Conservation (phyloP, 2,888 invertebrate genomes). For the Prenolepis imparis region DNA sequence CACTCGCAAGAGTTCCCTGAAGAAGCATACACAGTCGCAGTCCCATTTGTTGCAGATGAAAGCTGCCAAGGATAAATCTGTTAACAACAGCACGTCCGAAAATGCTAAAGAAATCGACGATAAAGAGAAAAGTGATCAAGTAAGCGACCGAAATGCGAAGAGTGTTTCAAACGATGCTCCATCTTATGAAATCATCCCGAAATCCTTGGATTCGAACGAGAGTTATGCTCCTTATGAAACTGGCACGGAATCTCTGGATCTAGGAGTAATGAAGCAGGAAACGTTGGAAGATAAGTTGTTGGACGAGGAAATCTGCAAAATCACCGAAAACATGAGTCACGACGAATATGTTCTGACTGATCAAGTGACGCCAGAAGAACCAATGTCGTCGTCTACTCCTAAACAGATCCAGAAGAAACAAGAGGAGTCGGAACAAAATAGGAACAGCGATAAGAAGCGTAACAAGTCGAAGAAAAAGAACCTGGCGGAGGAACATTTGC, state of each 20-base stretch:
- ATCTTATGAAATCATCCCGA: neutral
- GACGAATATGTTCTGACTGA: conserved; percentile 85
- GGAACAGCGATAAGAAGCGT: conserved; percentile 57
- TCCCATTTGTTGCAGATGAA: conserved; percentile 81
- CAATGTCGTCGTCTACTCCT: conserved; percentile 77
- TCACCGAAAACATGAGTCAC: conserved; percentile 85
- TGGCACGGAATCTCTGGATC: conserved; percentile 46
- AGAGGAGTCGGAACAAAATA: conserved; percentile 47
- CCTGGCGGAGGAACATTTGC: conserved; percentile 80
- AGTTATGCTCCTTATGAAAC: conserved; percentile 1
- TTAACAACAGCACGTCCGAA: conserved; percentile 22
- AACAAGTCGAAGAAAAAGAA: conserved; percentile 76
- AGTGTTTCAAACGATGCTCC: neutral
- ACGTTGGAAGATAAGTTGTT: conserved; percentile 83
- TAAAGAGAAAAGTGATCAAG: neutral
- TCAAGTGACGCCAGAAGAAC: conserved; percentile 80
- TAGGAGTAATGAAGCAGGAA: conserved; percentile 68
- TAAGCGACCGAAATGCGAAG: neutral
- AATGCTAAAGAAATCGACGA: conserved; percentile 37
- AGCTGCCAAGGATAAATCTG: conserved; percentile 60
- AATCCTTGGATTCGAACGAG: neutral
- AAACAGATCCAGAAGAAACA: conserved; percentile 44
- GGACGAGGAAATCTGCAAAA: conserved; percentile 85
- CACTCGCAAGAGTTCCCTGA: conserved; percentile 83
- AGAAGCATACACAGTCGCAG: conserved; percentile 84